A percentile compares a stretch with the other conserved stretches of the same genome.
phyloP scores from a whole-genome alignment of 2,888 invertebrate species.

The Gastrophysa polygoni region DNA sequence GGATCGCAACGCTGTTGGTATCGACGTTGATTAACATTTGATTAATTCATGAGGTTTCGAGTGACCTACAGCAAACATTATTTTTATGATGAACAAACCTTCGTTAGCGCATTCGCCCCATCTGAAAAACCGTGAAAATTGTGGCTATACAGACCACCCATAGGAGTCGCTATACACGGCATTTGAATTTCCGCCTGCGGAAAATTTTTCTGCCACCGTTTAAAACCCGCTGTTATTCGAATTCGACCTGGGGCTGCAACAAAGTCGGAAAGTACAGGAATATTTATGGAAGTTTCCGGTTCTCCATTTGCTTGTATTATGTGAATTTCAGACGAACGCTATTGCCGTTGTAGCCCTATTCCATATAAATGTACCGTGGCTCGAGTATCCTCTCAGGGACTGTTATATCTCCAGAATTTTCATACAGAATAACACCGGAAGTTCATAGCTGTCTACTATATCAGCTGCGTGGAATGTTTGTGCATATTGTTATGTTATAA shows the following conservation, averaged over 20 bases:
- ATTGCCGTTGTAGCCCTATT: constrained; percentile 37
- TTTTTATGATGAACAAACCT: not conserved
- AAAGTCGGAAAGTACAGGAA: constrained; percentile 42
- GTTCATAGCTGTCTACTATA: constrained; percentile 9
- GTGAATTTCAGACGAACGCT: constrained; percentile 37
- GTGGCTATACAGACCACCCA: not conserved
- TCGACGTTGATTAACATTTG: not conserved
- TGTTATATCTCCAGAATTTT: constrained; percentile 25
- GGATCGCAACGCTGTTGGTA: too few species aligned
- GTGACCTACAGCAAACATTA: not conserved
- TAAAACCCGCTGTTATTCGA: constrained; percentile 34
- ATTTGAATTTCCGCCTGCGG: constrained; percentile 34
- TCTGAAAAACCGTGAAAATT: not conserved
- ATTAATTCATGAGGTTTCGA: not conserved
- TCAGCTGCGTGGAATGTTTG: constrained; percentile 2
- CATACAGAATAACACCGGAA: constrained; percentile 2
- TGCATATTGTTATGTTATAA: not conserved
- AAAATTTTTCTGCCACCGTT: constrained; percentile 36
- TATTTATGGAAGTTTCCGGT: constrained; percentile 43
- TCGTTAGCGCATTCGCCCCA: not conserved
- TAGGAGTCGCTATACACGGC: not conserved
- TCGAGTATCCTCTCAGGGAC: constrained; percentile 40
- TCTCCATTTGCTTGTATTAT: constrained; percentile 43
- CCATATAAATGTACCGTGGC: constrained; percentile 39
- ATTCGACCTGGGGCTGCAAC: constrained; percentile 41